These are phyloP conservation scores for Myotis planiceps DNA, from an alignment of 2,797 vertebrate species.

Conservation along the genomic window DNA sequence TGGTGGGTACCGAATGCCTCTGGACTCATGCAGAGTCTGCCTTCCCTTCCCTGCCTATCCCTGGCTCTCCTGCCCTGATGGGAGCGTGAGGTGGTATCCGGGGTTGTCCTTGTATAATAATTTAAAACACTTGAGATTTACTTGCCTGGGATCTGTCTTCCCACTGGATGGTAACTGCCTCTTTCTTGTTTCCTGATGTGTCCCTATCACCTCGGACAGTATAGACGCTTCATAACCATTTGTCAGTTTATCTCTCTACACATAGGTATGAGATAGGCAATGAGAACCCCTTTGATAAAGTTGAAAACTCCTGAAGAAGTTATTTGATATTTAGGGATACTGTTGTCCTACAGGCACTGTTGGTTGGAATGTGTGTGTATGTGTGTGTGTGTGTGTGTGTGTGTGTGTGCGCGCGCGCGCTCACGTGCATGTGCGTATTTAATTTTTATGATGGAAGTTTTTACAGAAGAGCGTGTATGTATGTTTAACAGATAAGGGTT, in stretches of 20 bases:
- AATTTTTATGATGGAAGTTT: neutral
- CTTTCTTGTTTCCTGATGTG: neutral
- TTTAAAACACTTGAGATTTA: neutral
- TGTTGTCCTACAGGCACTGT: neutral
- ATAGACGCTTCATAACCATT: neutral
- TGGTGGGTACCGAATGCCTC: neutral
- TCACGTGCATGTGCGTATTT: neutral
- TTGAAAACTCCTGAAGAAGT: neutral
- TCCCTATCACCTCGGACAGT: neutral
- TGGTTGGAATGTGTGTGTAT: neutral
- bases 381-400: neutral
- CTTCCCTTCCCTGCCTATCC: neutral
- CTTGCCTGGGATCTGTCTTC: neutral
- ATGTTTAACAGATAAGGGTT: neutral
- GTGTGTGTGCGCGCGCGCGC: too few species aligned
- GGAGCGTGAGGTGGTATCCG: rapidly evolving
- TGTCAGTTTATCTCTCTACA: neutral
- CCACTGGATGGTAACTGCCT: neutral
- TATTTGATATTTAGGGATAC: neutral
- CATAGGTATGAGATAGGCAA: neutral
- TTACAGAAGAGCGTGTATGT: neutral
- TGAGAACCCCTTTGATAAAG: neutral
- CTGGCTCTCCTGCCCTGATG: neutral
- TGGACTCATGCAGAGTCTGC: too few species aligned
- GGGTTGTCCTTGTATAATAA: neutral